Evolutionary conservation across 2,888 invertebrate species (phyloP), one percentile per base, ranked within the genome.

Genomic region (Mylabris sibirica): DNA sequence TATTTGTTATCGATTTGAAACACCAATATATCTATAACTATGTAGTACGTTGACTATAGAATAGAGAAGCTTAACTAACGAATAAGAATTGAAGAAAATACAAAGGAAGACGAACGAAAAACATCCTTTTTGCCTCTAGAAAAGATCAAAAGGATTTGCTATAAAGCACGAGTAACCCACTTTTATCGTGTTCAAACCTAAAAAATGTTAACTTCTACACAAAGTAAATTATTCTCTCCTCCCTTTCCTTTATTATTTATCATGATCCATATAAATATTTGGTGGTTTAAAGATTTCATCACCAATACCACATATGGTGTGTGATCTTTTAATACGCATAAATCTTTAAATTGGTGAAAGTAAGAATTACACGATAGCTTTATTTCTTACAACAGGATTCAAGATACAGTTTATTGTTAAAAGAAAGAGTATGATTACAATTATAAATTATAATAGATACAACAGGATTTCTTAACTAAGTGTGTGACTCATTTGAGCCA

Each of bases 181-280:
- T 49, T 49, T 49, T 49, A n/a, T 49, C 30, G 9, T 57, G 4
- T 17, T 17, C 2, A n/a, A 44, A 57, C 20, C 22, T 20, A 34
- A 57, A 64, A 35, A 41, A 60, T 60, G 63, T 63, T 44, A 30
- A 38, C 49, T 63, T 44, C 44, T 49, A 35, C 24, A 22, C 57
- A 57, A 64, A 64, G 59, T 64, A 34, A 49, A 49, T 49, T 49
- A 49, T 49, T 49, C 20, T 11, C 49, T 49, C 20, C 6, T 17
- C 6, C 2, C 44, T 20, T 9, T 20, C 11, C 9, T 20, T 8
- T 9, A 3, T 49, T 49, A 49, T 49, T 17, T 49, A 41, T 49
- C n/a, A 20, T 20, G 20, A 11, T 20, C 20, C 20, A 22, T 49
- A 20, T 49, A n/a, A n/a, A 30, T 30, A 30, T 20, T 49, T 8